Evolutionary conservation across 2,888 invertebrate species (phyloP), one percentile per base, ranked within the genome.

Genomic region (Agrochola circellaris): DNA sequence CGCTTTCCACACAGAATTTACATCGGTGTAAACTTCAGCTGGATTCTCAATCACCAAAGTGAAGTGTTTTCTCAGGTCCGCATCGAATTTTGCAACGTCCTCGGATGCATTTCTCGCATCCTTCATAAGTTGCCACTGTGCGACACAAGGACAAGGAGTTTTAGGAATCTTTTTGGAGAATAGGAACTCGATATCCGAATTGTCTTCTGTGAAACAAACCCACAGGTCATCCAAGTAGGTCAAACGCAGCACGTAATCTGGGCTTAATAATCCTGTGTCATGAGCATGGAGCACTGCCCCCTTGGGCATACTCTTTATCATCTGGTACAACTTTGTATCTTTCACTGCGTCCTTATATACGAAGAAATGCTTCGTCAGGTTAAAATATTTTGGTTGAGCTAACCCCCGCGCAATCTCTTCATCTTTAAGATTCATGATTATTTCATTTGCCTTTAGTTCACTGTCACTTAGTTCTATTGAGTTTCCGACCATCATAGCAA

Each of bases 261-360:
- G 96, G 48, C 97, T 97, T 48, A 97, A 95, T 3, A 98, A 89
- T 0, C 97, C 97, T 0, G 97, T 97, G 84, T 98, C 97, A 85
- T 98, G 98, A 0, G 97, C 97, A 88, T 98, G 98, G 0, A 98
- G 93, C 0, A 97, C 96, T 0, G 97, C 98, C 0, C 98, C 98
- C 94, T 98, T 98, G 0, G 98, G 98, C 97, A 98, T 97, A 58
- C 92, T 91, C 77, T 97, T 94, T 3, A 98, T 97, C 2, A 98
- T 91, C 84, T 97, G 93, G 90, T 97, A 98, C 0, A 98, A 96
- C 34, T 97, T 92, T 0, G 98, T 98, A 0, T 95, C 89, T 26
- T 97, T 97, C 3, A 98, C 97, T 34, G 94, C 92, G 1, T 97
- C 93, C 84, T 97, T 97, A 0, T 97, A 97, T 15, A 97, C 94